Evolutionary conservation across 2,888 invertebrate genomes (phyloP), one percentile per base, ranked within the genome.

Genomic region (Orthonevra nobilis): DNA sequence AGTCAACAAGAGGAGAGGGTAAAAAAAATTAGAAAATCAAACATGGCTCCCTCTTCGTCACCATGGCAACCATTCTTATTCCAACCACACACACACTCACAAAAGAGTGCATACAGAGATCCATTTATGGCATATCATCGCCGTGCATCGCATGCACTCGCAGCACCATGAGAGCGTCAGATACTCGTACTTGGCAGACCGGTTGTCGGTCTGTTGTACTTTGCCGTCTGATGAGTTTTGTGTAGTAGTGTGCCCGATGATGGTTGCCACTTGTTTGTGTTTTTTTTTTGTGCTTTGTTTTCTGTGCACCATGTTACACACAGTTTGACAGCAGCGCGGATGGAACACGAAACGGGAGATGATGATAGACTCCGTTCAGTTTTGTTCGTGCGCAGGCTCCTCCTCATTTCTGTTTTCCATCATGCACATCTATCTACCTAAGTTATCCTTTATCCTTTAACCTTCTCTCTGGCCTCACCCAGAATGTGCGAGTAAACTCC

Each of bases 11-110:
- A 54, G 50, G 66, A 73, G 58, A 61, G 58, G 68, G 56, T n/a
- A n/a, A n/a, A 44, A 56, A 12, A 69, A 63, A 74, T 73, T 74
- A 73, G 74, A 74, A 81, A 81, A 74, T 81, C 81, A 81, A 81
- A 81, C 52, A 81, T 81, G 81, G 81, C 72, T 81, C 73, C 81
- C 74, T 63, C 58, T 73, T 69, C 74, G 61, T 81, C 68, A 69
- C 81, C 72, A 81, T 81, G 68, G 81, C 81, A 81, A 81, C 81
- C 81, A 81, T 74, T 81, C 68, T 56, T 69, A 17, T 74, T 81
- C 74, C 58, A 58, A 23, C 23, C 56, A 44, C 63, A 46, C 12
- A 30, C 54, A 38, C 15, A 12, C 61, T 19, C 10, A 23, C 19
- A 12, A 46, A 10, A 10, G 26, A 30, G 26, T 14, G 2, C 48